Base-by-base conservation (phyloP, 2,888 invertebrate species). In the Sesia bembeciformis region DNA sequence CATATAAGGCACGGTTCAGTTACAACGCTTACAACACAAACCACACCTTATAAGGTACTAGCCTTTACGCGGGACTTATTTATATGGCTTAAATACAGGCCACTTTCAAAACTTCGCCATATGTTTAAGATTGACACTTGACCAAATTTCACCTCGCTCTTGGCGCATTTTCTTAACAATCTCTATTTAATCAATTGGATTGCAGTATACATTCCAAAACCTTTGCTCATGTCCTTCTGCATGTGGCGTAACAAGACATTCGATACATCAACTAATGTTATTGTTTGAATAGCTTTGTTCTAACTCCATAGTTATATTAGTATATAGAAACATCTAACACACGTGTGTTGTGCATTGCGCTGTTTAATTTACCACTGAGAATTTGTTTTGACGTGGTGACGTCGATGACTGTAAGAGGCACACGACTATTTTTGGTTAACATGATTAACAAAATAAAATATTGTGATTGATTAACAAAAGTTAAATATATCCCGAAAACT, bases 61-160 rank as follows among this genome's bases (percentile, higher is more conserved):
- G 82, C 86, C 87, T 86, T 87, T 84, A 79, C 80, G 65, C 80
- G 74, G 78, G 76, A 80, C 78, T 74, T 82, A 81, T 84, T 74
- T 86, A 84, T 84, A 85, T 75, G 84, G 81, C 77, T 76, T 82
- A 84, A 81, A 83, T 79, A 76, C 78, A 74, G 74, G 74, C 72
- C 72, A 81, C 87, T 88, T 87, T 87, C 86, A 85, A 81, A 81
- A 86, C 74, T 68, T 63, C 62, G 65, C 88, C 88, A 88, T 85
- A 85, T 88, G 88, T 81, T 86, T 76, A 60, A 77, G 80, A 84
- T 84, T 85, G 84, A 81, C 77, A 74, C 70, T 71, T 78, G 74
- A 70, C 76, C 76, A 79, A 84, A 84, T 84, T 52, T 86, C 50
- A 39, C 49, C 4, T n/a, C 5, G 5, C 5, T 42, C 42, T 42